Base-by-base conservation (phyloP, 2,797 vertebrate species). In the Oryzias dopingdopingensis region DNA sequence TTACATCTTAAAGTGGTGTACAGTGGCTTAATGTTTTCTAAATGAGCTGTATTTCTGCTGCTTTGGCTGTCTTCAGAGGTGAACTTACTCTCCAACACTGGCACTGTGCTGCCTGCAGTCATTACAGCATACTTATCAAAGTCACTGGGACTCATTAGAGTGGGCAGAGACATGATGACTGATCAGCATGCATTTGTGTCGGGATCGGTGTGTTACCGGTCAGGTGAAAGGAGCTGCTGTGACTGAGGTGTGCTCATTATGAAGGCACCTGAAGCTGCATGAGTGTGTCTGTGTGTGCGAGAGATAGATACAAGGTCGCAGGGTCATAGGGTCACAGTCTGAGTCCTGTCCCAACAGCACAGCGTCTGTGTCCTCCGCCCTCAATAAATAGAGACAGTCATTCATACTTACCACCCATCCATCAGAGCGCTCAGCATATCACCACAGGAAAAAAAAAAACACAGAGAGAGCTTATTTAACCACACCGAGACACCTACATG, bases 311-410 rank as follows among this genome's bases (percentile, higher is more conserved):
- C 20, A 43, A 61, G 82, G 83, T 83, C 78, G 59, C 20, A 43
- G 62, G 82, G 83, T 83, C 78, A 76, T 4, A n/a, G 54, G 84
- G 82, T 88, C 88, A 86, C 51, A 57, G 86, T 85, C 72, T 81
- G 62, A 88, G 83, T 83, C 67, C 81, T 85, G 86, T 85, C 88
- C 81, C 78, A 87, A 91, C 90, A 91, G 90, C 87, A 89, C 79
- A 73, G 65, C 43, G 76, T 77, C 90, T 92, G 88, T 92, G 85
- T 86, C 82, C 84, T 83, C 87, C 81, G 61, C 86, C 81, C 72
- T 91, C 86, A 91, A 90, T 92, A 91, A 90, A 91, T 90, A 91
- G 76, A 91, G 89, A 84, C 81, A 82, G 77, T 87, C 86, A 88
- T 91, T 92, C 88, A 91, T 83, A 80, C 78, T 56, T 43, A 80